A percentile compares a stretch with the other conserved stretches of the same genome.
phyloP scores from a whole-genome alignment of 2,888 invertebrate genomes.

The Watsonalla binaria region DNA sequence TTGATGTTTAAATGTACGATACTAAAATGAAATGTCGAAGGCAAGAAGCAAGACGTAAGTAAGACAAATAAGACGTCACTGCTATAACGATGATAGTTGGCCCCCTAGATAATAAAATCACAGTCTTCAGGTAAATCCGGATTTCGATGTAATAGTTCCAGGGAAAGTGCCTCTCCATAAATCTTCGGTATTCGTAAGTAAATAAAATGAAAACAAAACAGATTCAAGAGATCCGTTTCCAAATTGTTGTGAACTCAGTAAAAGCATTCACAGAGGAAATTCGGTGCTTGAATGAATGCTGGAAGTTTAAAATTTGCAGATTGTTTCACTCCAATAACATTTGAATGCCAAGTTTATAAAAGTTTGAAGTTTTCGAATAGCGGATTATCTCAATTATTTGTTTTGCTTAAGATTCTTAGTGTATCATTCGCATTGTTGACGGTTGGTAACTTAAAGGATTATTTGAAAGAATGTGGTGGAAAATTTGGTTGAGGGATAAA shows the following conservation, averaged over 20 bases:
- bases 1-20: too few species aligned
- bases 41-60: too few species aligned
- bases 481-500: background rate
- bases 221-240: slow-evolving; percentile 5
- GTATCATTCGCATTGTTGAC: background rate
- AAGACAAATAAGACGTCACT: too few species aligned
- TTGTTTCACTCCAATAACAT: slow-evolving; percentile 24
- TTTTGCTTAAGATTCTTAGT: slow-evolving; percentile 8
- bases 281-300: slow-evolving; percentile 11
- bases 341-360: slow-evolving; percentile 17
- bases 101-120: too few species aligned
- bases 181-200: background rate
- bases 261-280: slow-evolving; percentile 8
- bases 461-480: background rate
- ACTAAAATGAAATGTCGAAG: too few species aligned
- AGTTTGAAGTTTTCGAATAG: slow-evolving; percentile 8
- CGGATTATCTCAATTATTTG: slow-evolving; percentile 10
- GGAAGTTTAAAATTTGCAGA: slow-evolving; percentile 10
- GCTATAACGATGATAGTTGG: too few species aligned
- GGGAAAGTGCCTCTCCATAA: too few species aligned
- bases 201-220: background rate
- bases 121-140: too few species aligned
- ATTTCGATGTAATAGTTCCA: too few species aligned
- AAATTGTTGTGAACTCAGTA: slow-evolving; percentile 7
- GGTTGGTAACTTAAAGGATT: background rate